phyloP scores from a whole-genome alignment of 2,888 invertebrate species.

The Glaucopsyche alexis region DNA sequence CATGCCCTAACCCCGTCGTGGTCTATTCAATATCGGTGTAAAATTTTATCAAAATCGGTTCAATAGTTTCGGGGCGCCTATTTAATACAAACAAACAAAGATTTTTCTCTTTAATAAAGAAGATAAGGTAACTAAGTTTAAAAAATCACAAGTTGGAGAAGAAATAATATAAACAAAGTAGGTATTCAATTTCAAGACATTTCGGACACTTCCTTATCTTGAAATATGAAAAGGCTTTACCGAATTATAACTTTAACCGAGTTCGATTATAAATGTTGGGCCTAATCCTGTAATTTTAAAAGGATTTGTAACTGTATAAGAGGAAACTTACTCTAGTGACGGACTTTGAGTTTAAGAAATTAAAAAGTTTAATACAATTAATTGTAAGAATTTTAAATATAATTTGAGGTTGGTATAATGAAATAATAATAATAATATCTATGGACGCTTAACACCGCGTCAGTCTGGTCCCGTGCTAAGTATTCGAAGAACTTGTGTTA shows the following conservation, averaged over 20 bases:
- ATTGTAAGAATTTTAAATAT: background rate
- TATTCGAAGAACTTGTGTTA: too few relatives aligned
- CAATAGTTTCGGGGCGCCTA: too few relatives aligned
- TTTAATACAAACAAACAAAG: too few relatives aligned
- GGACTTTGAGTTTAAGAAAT: slow-evolving; percentile 1
- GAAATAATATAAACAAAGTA: background rate
- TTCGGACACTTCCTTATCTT: slow-evolving; percentile 12
- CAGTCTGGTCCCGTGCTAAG: too few relatives aligned
- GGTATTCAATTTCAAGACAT: background rate
- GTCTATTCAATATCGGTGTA: too few relatives aligned
- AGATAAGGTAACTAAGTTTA: too few relatives aligned
- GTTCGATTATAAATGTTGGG: slow-evolving; percentile 34
- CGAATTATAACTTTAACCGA: slow-evolving; percentile 34
- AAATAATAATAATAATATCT: too few relatives aligned
- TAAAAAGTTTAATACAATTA: background rate
- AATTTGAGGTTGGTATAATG: background rate
- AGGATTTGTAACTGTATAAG: slow-evolving; percentile 30
- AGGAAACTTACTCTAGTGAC: background rate
- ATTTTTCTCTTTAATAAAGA: too few relatives aligned
- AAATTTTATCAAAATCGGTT: too few relatives aligned
- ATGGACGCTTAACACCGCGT: too few relatives aligned
- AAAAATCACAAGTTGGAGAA: too few relatives aligned
- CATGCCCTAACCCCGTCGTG: too few relatives aligned
- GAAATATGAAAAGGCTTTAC: slow-evolving; percentile 30
- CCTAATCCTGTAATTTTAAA: slow-evolving; percentile 35